Evolutionary conservation across 2,888 invertebrate species (phyloP).

Genomic region (Slavum lentiscoides): DNA sequence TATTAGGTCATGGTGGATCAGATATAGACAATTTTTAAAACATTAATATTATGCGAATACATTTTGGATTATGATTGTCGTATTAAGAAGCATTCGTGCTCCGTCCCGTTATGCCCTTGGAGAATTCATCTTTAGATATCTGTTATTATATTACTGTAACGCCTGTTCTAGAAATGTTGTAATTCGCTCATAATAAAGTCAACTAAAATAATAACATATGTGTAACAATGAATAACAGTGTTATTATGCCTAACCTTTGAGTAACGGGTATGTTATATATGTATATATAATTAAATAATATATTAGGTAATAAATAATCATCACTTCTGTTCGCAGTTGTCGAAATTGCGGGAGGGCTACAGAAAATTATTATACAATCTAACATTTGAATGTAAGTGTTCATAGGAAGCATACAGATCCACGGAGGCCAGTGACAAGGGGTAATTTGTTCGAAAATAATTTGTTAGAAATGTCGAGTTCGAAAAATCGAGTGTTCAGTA

Average conservation of each 20-base stretch:
- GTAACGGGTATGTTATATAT: neutral
- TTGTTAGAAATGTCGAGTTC: too few relatives aligned
- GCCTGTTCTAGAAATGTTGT: constrained; percentile 7
- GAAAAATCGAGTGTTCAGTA: too few relatives aligned
- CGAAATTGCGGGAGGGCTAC: too few relatives aligned
- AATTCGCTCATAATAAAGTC: neutral
- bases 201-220: constrained; percentile 13
- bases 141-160: constrained; percentile 23
- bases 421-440: too few relatives aligned
- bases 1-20: constrained; percentile 26
- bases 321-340: too few relatives aligned
- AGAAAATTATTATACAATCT: too few relatives aligned
- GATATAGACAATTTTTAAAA: constrained; percentile 18
- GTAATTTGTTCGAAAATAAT: too few relatives aligned
- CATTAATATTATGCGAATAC: neutral
- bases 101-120: constrained; percentile 44
- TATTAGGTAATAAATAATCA: too few relatives aligned
- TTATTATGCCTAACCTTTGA: neutral
- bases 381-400: too few relatives aligned
- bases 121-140: constrained; percentile 23
- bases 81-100: constrained; percentile 23
- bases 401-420: too few relatives aligned
- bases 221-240: neutral
- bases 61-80: constrained; percentile 30
- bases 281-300: too few relatives aligned